phyloP scores from a whole-genome alignment of 2,113 vertebrate genomes.

The Mungos mungo region DNA sequence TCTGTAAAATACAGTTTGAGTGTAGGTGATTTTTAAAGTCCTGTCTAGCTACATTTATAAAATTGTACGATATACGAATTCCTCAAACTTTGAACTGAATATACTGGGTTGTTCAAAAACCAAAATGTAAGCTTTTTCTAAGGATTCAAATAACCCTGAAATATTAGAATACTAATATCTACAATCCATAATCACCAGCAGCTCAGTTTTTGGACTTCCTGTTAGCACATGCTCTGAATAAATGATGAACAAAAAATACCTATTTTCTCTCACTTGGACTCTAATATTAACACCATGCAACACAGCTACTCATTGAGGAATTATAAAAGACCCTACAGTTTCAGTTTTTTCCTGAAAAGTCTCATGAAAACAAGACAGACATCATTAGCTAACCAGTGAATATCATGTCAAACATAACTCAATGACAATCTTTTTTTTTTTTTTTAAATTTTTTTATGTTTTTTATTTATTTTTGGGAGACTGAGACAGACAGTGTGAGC shows the following conservation, averaged over 20 bases:
- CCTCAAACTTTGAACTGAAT: conserved; percentile 50
- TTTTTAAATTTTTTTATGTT: too few relatives aligned
- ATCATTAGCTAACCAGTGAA: neutral
- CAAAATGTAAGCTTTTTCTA: conserved; percentile 3
- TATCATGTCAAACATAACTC: neutral
- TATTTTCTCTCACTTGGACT: conserved; percentile 6
- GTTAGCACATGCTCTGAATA: conserved; percentile 30
- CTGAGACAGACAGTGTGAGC: too few relatives aligned
- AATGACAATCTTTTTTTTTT: neutral
- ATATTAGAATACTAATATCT: conserved; percentile 41
- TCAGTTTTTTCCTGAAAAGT: neutral
- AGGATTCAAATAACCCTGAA: conserved; percentile 38
- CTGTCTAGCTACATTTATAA: conserved; percentile 40
- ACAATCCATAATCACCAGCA: neutral
- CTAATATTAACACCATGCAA: conserved; percentile 36
- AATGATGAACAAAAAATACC: conserved; percentile 21
- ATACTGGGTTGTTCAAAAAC: conserved; percentile 16
- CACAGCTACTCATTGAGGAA: neutral
- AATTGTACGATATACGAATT: neutral
- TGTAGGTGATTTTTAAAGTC: neutral
- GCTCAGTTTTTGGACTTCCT: conserved; percentile 44
- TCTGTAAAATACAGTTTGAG: conserved; percentile 25
- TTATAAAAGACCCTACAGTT: neutral
- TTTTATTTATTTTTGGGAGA: too few relatives aligned
- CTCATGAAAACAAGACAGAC: conserved; percentile 11